Conservation (phyloP, 2,888 invertebrate species). For the Mythimna vitellina region DNA sequence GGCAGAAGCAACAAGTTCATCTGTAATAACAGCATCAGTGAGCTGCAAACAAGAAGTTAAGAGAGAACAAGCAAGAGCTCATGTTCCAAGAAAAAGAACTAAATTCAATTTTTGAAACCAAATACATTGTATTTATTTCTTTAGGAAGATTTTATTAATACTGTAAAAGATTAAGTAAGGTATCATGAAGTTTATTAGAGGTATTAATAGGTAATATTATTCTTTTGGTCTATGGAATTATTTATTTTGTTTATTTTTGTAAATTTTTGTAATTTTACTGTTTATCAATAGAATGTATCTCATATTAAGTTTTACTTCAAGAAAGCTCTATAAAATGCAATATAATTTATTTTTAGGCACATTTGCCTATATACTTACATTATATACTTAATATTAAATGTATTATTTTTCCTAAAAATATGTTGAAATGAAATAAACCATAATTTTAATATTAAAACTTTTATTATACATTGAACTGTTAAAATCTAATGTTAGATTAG, state of each 20-base stretch:
- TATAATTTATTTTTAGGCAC: not conserved
- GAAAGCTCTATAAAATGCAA: not conserved
- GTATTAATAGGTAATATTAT: not conserved
- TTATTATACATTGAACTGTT: constrained; percentile 83
- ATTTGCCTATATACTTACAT: constrained; percentile 5
- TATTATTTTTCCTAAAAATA: not conserved
- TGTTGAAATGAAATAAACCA: constrained; percentile 56
- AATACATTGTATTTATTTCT: not conserved
- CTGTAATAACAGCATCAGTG: constrained; percentile 3
- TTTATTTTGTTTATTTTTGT: not conserved
- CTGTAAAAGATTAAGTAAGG: not conserved
- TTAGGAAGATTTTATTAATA: not conserved
- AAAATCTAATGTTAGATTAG: constrained; percentile 75
- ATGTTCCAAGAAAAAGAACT: constrained; percentile 51
- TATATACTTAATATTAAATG: not conserved
- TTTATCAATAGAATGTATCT: not conserved
- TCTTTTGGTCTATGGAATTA: constrained; percentile 7
- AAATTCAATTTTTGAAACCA: constrained; percentile 51
- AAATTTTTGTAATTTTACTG: not conserved
- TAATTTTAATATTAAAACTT: constrained; percentile 78
- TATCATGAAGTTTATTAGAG: not conserved
- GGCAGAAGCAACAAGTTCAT: constrained; percentile 10
- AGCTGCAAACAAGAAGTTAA: constrained; percentile 55
- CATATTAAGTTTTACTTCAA: not conserved
- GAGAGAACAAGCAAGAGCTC: constrained; percentile 31